Evolutionary conservation across 2,113 vertebrate species (phyloP).

Genomic region (Mobula birostris): DNA sequence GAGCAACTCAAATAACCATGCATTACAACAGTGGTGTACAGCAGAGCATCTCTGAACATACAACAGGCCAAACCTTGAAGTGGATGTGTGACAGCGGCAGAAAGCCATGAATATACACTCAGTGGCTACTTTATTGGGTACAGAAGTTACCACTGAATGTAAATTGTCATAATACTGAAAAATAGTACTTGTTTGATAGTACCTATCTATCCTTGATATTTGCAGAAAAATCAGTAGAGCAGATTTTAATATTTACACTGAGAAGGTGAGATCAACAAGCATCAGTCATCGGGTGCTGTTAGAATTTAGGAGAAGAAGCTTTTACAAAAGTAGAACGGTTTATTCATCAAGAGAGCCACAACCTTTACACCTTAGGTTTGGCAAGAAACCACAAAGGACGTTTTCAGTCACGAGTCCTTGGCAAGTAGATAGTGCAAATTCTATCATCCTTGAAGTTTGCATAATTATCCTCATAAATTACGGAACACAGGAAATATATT

Average conservation of each 20-base stretch:
- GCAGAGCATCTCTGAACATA: too few species aligned
- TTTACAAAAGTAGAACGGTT: not conserved
- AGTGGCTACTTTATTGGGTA: too few species aligned
- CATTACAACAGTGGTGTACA: too few species aligned
- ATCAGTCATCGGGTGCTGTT: not conserved
- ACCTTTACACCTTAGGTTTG: not conserved
- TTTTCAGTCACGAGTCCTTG: not conserved
- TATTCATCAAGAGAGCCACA: not conserved
- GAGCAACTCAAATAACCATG: too few species aligned
- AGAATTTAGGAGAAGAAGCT: not conserved
- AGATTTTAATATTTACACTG: not conserved
- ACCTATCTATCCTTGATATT: too few species aligned
- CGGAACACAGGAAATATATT: not conserved
- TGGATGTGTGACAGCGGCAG: too few species aligned
- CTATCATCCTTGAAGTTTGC: not conserved
- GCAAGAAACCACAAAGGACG: not conserved
- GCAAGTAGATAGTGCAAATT: not conserved
- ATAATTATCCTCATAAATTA: not conserved
- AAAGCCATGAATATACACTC: too few species aligned
- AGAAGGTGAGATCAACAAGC: not conserved
- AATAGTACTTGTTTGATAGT: not conserved
- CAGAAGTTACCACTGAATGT: too few species aligned
- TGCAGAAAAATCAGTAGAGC: not conserved
- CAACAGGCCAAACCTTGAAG: too few species aligned
- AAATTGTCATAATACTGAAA: not conserved